phyloP scores from a whole-genome alignment of 1,140 invertebrate species.

The Sitophilus oryzae region DNA sequence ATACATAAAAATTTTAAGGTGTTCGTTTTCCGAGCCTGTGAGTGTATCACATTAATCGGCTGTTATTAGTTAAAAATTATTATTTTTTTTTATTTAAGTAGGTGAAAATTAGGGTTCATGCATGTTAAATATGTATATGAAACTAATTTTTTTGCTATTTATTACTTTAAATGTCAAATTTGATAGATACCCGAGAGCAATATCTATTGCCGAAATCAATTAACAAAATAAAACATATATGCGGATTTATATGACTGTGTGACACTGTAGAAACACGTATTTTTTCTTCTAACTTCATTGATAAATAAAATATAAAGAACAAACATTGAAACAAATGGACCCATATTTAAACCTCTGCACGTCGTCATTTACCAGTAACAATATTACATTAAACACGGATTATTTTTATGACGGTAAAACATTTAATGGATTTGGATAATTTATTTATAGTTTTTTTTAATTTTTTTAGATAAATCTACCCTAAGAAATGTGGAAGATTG shows the following conservation, averaged over 20 bases:
- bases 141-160: no score
- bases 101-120: no score
- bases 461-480: slow-evolving; percentile 3
- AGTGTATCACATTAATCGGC: no score
- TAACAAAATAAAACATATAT: no score
- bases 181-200: no score
- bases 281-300: neutral
- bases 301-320: slow-evolving; percentile 5
- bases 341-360: slow-evolving; percentile 22
- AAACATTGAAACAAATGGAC: slow-evolving; percentile 14
- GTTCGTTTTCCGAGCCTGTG: no score
- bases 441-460: neutral
- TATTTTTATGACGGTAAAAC: slow-evolving; percentile 15
- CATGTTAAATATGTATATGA: no score
- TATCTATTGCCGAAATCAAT: no score
- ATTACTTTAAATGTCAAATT: no score
- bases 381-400: slow-evolving; percentile 15
- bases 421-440: slow-evolving; percentile 11
- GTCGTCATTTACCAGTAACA: slow-evolving; percentile 10
- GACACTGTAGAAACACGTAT: neutral
- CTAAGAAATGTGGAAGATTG: slow-evolving; percentile 4
- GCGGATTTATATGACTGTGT: neutral
- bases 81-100: no score
- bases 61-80: no score
- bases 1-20: no score